phyloP scores from a whole-genome alignment of 2,797 vertebrate genomes.

The Myiotriccus ornatus region DNA sequence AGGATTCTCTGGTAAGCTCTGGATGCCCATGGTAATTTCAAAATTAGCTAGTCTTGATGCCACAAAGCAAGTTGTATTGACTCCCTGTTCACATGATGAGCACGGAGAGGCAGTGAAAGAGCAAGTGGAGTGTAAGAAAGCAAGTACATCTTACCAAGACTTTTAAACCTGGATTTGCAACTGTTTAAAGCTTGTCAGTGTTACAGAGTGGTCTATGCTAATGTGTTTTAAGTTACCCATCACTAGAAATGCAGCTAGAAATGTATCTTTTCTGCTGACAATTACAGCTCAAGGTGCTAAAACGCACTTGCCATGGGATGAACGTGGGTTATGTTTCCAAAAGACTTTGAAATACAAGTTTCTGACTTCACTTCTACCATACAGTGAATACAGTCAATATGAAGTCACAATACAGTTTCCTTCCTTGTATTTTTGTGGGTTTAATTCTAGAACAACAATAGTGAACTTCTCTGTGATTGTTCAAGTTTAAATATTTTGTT shows the following conservation, averaged over 20 bases:
- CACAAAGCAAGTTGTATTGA: constrained; percentile 30
- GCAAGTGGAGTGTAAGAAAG: neutral
- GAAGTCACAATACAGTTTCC: neutral
- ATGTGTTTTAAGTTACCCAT: neutral
- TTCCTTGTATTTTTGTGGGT: neutral
- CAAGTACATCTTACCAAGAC: neutral
- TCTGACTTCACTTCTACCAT: neutral
- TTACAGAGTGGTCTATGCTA: neutral
- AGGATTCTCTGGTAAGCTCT: constrained; percentile 48
- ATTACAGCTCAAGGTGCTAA: neutral
- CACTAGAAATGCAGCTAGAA: neutral
- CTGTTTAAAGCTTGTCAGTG: neutral
- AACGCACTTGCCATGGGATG: neutral
- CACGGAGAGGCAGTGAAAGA: neutral
- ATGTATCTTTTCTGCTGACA: neutral
- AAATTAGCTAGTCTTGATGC: constrained; percentile 60
- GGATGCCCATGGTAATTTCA: constrained; percentile 41
- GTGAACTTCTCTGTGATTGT: neutral
- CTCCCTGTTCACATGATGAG: constrained; percentile 10
- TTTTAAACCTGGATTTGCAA: constrained; percentile 2
- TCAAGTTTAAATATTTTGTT: neutral
- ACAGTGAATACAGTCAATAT: neutral
- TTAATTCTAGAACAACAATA: neutral
- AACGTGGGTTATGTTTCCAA: neutral
- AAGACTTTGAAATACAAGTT: neutral